Base-by-base conservation (phyloP, 2,888 invertebrate genomes). In the Nomada fucata region DNA sequence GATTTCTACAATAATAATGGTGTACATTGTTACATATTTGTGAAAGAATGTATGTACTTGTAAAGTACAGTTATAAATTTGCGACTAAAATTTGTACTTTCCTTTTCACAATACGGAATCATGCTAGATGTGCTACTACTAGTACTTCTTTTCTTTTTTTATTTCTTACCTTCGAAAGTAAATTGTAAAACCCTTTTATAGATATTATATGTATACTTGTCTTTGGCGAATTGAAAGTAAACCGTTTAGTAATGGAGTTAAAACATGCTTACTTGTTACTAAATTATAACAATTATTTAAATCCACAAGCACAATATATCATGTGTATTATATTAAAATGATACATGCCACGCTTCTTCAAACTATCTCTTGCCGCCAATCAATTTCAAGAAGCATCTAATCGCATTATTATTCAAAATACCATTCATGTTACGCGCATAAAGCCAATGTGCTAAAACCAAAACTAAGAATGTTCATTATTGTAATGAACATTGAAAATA, bases 1-100 rank as follows among this genome's bases (percentile, higher is more conserved):
- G 26, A 81, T 83, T 83, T 82, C 73, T 73, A 76, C 65, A 73
- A 82, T 83, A 76, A 82, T 83, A 83, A 73, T 73, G 64, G 65
- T 76, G 72, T 36, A 20, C 60, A 82, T 60, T 73, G 60, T 10
- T 61, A 44, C 23, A 69, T 11, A 47, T 61, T 42, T 42, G 10
- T 61, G 42, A 78, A 61, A 44, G 20, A 57, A 47, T 13, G 26
- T 26, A 9, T n/a, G 36, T 13, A 57, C 29, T 42, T 73, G 36
- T 36, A 36, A 36, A 36, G 36, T 7, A 29, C 20, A 60, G 72
- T 42, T 47, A 52, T 44, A n/a, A 57, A 67, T 20, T 36, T 64
- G 63, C 65, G 18, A 57, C 69, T 44, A n/a, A 59, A 57, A 64
- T 53, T 50, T 72, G 47, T 79, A 72, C 79, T 79, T 80, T 79